Evolutionary conservation across 2,113 vertebrate species (phyloP).

Genomic region (Rissa tridactyla): DNA sequence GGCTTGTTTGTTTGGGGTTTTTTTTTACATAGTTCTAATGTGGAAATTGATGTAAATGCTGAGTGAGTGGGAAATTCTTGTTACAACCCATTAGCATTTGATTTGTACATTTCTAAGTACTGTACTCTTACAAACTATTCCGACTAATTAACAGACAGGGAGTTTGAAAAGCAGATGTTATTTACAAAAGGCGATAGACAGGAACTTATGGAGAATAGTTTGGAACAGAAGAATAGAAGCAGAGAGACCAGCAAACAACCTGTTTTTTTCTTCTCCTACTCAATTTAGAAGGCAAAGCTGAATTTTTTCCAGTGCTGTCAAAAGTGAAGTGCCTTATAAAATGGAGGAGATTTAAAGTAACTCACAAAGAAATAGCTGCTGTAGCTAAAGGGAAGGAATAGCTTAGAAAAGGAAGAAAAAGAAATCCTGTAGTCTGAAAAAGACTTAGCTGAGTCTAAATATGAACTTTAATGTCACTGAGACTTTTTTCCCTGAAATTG

Average conservation of each 20-base stretch:
- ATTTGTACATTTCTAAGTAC: constrained; percentile 32
- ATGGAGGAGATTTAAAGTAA: constrained; percentile 57
- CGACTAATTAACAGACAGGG: constrained; percentile 50
- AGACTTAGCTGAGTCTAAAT: constrained; percentile 37
- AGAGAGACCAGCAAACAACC: constrained; percentile 49
- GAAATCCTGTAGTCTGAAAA: constrained; percentile 3
- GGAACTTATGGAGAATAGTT: constrained; percentile 52
- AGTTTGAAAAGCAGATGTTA: constrained; percentile 67
- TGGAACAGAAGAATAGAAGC: constrained; percentile 47
- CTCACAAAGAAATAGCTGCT: constrained; percentile 47
- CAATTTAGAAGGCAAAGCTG: constrained; percentile 54
- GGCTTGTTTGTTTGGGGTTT: background rate
- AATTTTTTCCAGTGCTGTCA: constrained; percentile 48
- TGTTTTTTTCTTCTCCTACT: background rate
- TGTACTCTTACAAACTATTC: background rate
- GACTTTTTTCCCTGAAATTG: background rate
- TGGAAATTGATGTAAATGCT: constrained; percentile 6
- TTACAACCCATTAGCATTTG: constrained; percentile 39
- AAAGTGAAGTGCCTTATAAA: constrained; percentile 56
- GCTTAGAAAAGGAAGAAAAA: constrained; percentile 27
- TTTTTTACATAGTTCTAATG: background rate
- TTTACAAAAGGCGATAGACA: constrained; percentile 48
- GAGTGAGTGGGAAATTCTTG: constrained; percentile 29
- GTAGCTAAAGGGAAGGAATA: constrained; percentile 39
- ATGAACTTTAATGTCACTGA: constrained; percentile 8